These are phyloP conservation scores for Myrmecobius fasciatus DNA, from an alignment of 2,113 vertebrate species.

Conservation along the genomic window DNA sequence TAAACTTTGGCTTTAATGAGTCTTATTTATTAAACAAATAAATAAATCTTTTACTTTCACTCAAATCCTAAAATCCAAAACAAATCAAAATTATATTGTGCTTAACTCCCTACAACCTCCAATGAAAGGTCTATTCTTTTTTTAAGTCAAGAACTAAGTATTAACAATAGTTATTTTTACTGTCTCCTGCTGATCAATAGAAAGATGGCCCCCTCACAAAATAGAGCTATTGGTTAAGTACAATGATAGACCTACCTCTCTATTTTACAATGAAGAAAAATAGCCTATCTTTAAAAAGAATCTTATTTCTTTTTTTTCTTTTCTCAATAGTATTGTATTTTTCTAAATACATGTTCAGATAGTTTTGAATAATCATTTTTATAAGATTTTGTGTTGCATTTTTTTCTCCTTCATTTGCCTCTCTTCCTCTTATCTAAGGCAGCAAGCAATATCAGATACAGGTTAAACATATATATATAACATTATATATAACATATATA, in stretches of 20 bases:
- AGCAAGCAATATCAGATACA: too few relatives aligned
- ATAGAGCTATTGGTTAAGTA: background rate
- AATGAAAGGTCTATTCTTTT: conserved; percentile 28
- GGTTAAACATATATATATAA: too few relatives aligned
- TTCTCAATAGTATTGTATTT: too few relatives aligned
- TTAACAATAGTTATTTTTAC: background rate
- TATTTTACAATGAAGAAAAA: background rate
- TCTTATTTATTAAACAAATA: background rate
- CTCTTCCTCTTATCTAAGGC: too few relatives aligned
- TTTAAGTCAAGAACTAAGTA: background rate
- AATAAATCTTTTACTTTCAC: background rate
- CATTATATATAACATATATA: too few relatives aligned
- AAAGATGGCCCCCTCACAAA: background rate
- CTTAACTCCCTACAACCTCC: background rate
- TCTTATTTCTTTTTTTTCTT: too few relatives aligned
- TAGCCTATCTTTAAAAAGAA: background rate
- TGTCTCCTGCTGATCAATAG: background rate
- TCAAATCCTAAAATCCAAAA: background rate
- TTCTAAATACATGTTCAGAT: too few relatives aligned
- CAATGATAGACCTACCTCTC: background rate
- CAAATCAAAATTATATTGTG: background rate
- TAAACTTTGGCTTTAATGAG: background rate
- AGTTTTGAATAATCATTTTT: too few relatives aligned
- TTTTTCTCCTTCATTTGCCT: too few relatives aligned
- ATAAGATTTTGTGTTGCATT: too few relatives aligned